Evolutionary conservation across 2,888 invertebrate species (phyloP), one percentile per base, ranked within the genome.

Genomic region (Papilio protenor): DNA sequence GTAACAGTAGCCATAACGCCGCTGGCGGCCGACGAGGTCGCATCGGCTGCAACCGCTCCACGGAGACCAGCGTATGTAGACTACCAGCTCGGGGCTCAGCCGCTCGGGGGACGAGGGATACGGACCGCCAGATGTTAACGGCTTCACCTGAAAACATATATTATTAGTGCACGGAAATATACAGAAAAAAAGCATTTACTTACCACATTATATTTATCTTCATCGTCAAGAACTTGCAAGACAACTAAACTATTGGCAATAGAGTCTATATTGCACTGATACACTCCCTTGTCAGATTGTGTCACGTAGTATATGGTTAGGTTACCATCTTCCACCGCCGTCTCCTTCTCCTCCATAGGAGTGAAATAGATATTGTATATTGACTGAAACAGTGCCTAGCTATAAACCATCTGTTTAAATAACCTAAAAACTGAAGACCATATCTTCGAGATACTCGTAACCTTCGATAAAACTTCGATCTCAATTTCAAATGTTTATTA

Each of bases 11-110:
- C 97, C 97, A 70, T 95, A 92, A 79, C 95, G 94, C 47, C 95
- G 89, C 80, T 93, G 90, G 81, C 95, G 92, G 8, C 97, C 97
- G 40, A 95, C 93, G 74, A 85, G 86, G 57, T 91, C 94, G 82
- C 97, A 97, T 12, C 87, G 88, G 79, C 96, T 96, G 87, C 97
- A 97, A 47, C 94, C 88, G 11, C 96, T 96, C 97, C 97, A 97
- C 0, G 89, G 85, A 0, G 95, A 90, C 97, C 97, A 97, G 11
- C 89, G 87, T 0, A 95, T 96, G 81, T 92, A 95, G 72, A 96
- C 79, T 77, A 87, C 83, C 76, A 96, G 82, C 2, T 81, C 80
- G 3, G 81, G 16, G 61, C 79, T 77, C 3, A 82, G 16, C 1
- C 2, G 14, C 4, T 77, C 47, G 4, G 81, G 49, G 0, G 82